Conservation (phyloP, 2,888 invertebrate genomes). For the Heterodera filipjevi region DNA sequence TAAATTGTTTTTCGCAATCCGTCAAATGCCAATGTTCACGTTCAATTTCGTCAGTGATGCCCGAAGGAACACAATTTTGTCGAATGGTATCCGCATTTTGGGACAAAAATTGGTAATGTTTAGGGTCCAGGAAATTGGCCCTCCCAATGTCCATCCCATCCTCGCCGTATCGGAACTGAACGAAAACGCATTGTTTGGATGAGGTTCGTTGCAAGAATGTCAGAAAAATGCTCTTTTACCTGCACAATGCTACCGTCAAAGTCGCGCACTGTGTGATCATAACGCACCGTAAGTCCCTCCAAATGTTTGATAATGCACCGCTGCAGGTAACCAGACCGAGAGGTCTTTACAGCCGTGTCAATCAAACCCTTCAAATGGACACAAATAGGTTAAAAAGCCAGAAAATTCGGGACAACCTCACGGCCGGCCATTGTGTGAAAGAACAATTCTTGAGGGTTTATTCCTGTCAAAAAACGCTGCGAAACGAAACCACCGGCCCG, state of each 20-base stretch:
- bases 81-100: constrained; percentile 72
- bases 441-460: constrained; percentile 95
- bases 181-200: no score
- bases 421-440: constrained; percentile 99
- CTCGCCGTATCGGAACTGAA: constrained; percentile 86
- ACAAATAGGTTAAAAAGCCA: constrained; percentile 18
- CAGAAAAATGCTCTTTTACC: no score
- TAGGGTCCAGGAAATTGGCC: constrained; percentile 79
- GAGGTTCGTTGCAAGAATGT: no score
- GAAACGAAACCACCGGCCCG: constrained; percentile 84
- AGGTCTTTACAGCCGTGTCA: constrained; percentile 99
- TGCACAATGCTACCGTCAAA: constrained; percentile 89
- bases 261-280: constrained; percentile 93
- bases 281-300: constrained; percentile 86
- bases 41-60: constrained; percentile 66
- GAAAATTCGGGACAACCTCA: constrained; percentile 73
- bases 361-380: constrained; percentile 79
- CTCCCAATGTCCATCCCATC: constrained; percentile 83
- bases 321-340: constrained; percentile 94
- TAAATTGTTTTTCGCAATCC: constrained; percentile 69
- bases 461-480: constrained; percentile 96
- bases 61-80: constrained; percentile 47
- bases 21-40: constrained; percentile 49
- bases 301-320: constrained; percentile 95
- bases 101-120: constrained; percentile 80